phyloP scores from a whole-genome alignment of 2,797 vertebrate genomes.

The Leptodactylus fallax region DNA sequence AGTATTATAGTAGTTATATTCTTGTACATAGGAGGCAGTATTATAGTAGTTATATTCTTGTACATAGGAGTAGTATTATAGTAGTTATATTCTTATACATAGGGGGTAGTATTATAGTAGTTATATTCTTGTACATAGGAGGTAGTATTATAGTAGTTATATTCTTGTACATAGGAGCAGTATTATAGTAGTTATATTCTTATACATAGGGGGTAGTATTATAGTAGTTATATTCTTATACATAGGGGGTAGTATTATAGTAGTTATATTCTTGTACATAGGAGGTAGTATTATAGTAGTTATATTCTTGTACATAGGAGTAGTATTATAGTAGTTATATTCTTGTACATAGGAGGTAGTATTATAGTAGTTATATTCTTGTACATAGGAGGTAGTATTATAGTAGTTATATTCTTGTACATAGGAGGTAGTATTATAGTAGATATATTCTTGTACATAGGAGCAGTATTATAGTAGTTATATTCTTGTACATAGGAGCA shows the following conservation, averaged over 20 bases:
- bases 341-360: not conserved
- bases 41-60: not conserved
- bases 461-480: slow-evolving; percentile 4
- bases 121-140: slow-evolving; percentile 2
- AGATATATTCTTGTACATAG: not conserved
- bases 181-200: slow-evolving; percentile 9
- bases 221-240: slow-evolving; percentile 2
- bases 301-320: slow-evolving; percentile 5
- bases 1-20: too few relatives aligned
- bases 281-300: not conserved
- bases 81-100: not conserved
- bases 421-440: not conserved
- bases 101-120: not conserved
- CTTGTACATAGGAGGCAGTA: not conserved
- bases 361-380: slow-evolving; percentile 9
- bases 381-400: not conserved
- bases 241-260: not conserved
- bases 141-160: slow-evolving; percentile 14
- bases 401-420: too few relatives aligned
- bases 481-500: not conserved
- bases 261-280: slow-evolving; percentile 1
- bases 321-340: slow-evolving; percentile 11
- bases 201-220: not conserved
- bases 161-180: not conserved
- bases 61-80: slow-evolving; percentile 1